These are phyloP conservation scores for Pseudorhiza aurosa DNA, from an alignment of 30 jellyfish, hydroid and myxozoan genomes.

Conservation along the genomic window DNA sequence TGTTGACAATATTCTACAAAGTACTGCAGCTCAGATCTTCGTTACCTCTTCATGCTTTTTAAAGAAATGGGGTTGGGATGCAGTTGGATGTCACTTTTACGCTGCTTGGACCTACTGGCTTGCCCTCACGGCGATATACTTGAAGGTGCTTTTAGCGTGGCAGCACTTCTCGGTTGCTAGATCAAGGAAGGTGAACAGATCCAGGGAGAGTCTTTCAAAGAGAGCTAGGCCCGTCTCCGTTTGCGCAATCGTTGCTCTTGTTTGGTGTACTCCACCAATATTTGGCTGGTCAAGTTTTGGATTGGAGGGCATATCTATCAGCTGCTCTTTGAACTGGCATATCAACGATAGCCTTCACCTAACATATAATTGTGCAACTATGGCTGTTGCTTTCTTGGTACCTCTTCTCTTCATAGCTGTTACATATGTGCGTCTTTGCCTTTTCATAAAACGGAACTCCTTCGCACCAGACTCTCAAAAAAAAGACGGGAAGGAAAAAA, in stretches of 20 bases:
- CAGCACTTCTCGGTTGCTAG: slow-evolving; percentile 27
- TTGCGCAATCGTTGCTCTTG: slow-evolving; percentile 11
- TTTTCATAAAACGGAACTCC: slow-evolving; percentile 19
- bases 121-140: slow-evolving; percentile 13
- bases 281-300: slow-evolving; percentile 59
- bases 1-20: slow-evolving; percentile 11
- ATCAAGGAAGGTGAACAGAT: neutral
- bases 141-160: slow-evolving; percentile 36
- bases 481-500: neutral
- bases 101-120: slow-evolving; percentile 45
- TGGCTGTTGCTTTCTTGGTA: slow-evolving; percentile 8
- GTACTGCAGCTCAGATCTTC: slow-evolving; percentile 19
- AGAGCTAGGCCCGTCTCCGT: neutral
- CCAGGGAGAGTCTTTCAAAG: neutral
- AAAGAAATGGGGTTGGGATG: slow-evolving; percentile 31
- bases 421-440: neutral
- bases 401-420: neutral
- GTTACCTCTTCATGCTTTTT: slow-evolving; percentile 37
- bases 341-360: slow-evolving; percentile 6
- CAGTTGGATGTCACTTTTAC: neutral
- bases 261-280: slow-evolving; percentile 41
- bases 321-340: slow-evolving; percentile 46
- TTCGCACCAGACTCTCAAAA: slow-evolving; percentile 3
- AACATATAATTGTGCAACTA: slow-evolving; percentile 11
- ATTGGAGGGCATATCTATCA: slow-evolving; percentile 10